phyloP scores from a whole-genome alignment of 1,140 invertebrate genomes.

The Pseudomyrmex flavicornis region DNA sequence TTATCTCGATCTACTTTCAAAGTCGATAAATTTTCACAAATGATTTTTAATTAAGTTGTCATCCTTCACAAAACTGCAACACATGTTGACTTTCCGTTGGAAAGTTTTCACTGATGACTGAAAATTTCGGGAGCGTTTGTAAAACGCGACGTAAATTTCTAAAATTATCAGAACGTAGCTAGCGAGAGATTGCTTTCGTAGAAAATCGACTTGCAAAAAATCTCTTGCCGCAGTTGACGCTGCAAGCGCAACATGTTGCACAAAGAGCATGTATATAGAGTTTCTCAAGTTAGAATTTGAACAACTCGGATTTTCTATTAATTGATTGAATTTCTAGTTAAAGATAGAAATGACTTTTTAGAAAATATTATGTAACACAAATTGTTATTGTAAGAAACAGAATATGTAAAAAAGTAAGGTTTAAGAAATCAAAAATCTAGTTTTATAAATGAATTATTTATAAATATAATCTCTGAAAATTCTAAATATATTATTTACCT shows the following conservation, averaged over 20 bases:
- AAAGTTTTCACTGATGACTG: neutral
- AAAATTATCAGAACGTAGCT: slow-evolving; percentile 46
- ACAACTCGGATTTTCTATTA: too few relatives aligned
- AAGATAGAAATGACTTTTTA: too few relatives aligned
- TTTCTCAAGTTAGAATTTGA: too few relatives aligned
- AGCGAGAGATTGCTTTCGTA: slow-evolving; percentile 26
- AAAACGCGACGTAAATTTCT: slow-evolving; percentile 34
- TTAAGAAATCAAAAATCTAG: too few relatives aligned
- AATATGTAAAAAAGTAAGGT: too few relatives aligned
- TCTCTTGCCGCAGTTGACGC: neutral
- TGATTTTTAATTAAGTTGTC: slow-evolving; percentile 10
- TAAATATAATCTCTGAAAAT: too few relatives aligned
- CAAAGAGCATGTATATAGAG: too few relatives aligned
- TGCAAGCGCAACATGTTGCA: neutral
- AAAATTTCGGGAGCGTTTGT: slow-evolving; percentile 8
- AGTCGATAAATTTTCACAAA: slow-evolving; percentile 36
- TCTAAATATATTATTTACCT: too few relatives aligned
- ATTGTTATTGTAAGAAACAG: too few relatives aligned
- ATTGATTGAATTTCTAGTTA: too few relatives aligned
- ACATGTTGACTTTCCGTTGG: neutral
- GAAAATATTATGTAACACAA: too few relatives aligned
- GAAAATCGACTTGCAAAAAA: slow-evolving; percentile 28
- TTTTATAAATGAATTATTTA: too few relatives aligned
- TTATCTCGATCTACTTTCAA: neutral
- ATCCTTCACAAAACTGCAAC: neutral